These are phyloP conservation scores for Drosophila jambulina DNA, from an alignment of 1,140 invertebrate genomes.

Conservation along the genomic window DNA sequence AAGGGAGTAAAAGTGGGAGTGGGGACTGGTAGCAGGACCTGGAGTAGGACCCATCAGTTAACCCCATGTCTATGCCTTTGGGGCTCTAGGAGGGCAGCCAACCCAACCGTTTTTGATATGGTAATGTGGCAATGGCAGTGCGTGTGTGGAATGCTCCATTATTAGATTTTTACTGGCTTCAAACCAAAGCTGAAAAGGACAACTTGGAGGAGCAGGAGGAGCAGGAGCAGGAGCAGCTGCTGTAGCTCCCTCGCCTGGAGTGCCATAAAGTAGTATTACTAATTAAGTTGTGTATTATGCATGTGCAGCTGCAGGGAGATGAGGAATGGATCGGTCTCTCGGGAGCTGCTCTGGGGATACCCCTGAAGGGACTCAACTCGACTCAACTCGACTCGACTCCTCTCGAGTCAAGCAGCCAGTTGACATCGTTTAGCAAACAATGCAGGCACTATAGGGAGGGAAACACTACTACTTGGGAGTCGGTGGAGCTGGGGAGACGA, in stretches of 20 bases:
- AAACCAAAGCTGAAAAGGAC: constrained; percentile 5
- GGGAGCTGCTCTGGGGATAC: neutral
- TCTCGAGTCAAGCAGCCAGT: constrained; percentile 59
- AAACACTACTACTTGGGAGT: neutral
- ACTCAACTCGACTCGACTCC: constrained; percentile 4
- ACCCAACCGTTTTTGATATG: constrained; percentile 71
- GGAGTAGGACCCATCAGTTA: neutral
- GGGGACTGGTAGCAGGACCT: neutral
- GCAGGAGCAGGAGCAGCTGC: neutral
- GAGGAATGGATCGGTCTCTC: neutral
- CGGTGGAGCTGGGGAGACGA: constrained; percentile 16
- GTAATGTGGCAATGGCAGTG: constrained; percentile 79
- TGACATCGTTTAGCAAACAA: constrained; percentile 74
- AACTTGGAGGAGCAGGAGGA: neutral
- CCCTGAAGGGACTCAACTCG: constrained; percentile 1
- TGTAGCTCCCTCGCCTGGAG: constrained; percentile 47
- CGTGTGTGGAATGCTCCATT: constrained; percentile 77
- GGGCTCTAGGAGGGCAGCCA: constrained; percentile 34
- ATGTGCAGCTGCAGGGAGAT: constrained; percentile 47
- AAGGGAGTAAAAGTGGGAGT: no score
- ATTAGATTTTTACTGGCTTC: constrained; percentile 66
- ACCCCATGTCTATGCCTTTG: constrained; percentile 50
- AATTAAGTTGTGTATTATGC: constrained; percentile 83
- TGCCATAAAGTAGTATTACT: constrained; percentile 83
- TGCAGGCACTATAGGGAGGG: constrained; percentile 15